Evolutionary conservation across 2,888 invertebrate species (phyloP), one percentile per base, ranked within the genome.

Genomic region (Phyllotreta cruciferae): DNA sequence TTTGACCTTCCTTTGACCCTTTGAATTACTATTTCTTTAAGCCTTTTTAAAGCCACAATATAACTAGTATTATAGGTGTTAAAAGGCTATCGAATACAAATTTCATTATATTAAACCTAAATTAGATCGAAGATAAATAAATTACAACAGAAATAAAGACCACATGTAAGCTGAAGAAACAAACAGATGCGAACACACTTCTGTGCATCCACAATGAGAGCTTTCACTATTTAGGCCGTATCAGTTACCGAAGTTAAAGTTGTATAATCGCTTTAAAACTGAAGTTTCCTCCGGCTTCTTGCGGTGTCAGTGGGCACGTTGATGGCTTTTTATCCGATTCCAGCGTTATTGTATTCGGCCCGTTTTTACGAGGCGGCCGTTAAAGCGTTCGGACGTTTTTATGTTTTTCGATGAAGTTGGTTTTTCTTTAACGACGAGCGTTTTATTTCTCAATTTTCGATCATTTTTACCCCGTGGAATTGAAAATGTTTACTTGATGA

Each of bases 111-210:
- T 49, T 57, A 34, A 34, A 49, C 41, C 10, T 6, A 60, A 52
- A 52, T 42, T 49, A 49, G 37, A 49, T 38, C 11, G 11, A 49
- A 57, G 42, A 60, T 24, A 52, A 60, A 60, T 60, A 60, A 58
- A 58, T 50, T n/a, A 50, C 9, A 35, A 50, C 13, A 13, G 57
- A 34, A 50, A 58, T 50, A 45, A 57, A 49, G 8, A 36, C 47
- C 58, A 52, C 58, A 60, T 52, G 52, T 41, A 34, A 13, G 3
- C 39, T 35, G 36, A 34, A 58, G n/a, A 50, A 58, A 58, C 42
- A 58, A 58, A 60, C 52, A 58, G 10, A 35, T 37, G 34, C 7
- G 11, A 60, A 52, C 58, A 60, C 44, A 60, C 58, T 60, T 60
- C 24, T 24, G 24, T 24, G 13, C 42, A 37, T 49, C 11, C 50